These are phyloP conservation scores for Dasysyrphus tricinctus DNA, from an alignment of 2,888 invertebrate species.

Conservation along the genomic window DNA sequence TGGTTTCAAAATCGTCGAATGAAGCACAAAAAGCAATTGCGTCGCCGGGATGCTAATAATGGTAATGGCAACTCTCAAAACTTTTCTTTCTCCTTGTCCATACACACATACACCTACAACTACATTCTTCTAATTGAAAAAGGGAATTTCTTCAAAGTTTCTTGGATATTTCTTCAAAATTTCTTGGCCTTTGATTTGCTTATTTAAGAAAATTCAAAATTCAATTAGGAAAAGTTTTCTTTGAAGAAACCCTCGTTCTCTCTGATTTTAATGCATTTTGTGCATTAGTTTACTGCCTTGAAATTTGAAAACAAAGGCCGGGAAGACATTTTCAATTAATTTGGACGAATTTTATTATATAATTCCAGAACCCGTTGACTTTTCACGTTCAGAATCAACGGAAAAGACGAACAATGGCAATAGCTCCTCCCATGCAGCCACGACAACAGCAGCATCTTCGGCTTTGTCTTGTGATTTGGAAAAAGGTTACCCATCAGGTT, in stretches of 20 bases:
- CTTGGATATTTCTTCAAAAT: slow-evolving; percentile 58
- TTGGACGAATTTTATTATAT: slow-evolving; percentile 72
- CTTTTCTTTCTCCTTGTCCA: slow-evolving; percentile 4
- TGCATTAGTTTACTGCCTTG: slow-evolving; percentile 46
- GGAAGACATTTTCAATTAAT: slow-evolving; percentile 40
- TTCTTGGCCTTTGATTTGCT: slow-evolving; percentile 61
- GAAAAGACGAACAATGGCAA: slow-evolving; percentile 48
- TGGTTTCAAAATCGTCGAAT: slow-evolving; percentile 99
- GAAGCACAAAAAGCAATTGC: slow-evolving; percentile 96
- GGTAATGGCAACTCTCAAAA: slow-evolving; percentile 78
- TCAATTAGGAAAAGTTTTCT: slow-evolving; percentile 59
- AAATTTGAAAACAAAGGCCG: slow-evolving; percentile 26
- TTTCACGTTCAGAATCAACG: slow-evolving; percentile 81
- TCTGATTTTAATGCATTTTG: slow-evolving; percentile 58
- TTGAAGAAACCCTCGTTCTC: slow-evolving; percentile 32
- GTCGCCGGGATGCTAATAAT: slow-evolving; percentile 82
- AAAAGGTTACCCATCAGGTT: slow-evolving; percentile 67
- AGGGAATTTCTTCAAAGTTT: slow-evolving; percentile 57
- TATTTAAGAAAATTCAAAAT: slow-evolving; percentile 38
- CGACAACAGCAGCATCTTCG: slow-evolving; percentile 75
- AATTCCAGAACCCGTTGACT: slow-evolving; percentile 83
- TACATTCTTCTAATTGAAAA: slow-evolving; percentile 21
- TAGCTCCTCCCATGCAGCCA: slow-evolving; percentile 52
- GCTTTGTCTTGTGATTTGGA: slow-evolving; percentile 76
- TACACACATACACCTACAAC: not conserved